Evolutionary conservation across 1,140 invertebrate genomes (phyloP), one percentile per base, ranked within the genome.

Genomic region (Drosophila navojoa): DNA sequence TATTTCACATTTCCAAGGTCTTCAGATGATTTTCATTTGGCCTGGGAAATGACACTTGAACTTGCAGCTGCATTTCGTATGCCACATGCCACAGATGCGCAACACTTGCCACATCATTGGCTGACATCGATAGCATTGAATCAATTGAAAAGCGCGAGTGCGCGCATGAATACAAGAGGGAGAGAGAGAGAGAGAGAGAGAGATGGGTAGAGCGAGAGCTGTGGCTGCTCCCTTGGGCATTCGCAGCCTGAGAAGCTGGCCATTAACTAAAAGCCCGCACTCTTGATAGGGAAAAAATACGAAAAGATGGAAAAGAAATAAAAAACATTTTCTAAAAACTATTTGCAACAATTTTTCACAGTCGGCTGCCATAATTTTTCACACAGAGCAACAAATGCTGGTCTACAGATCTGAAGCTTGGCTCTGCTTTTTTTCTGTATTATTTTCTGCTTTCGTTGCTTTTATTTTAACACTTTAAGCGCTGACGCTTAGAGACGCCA

Each of bases 321-420:
- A 71, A 79, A 81, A 80, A 80, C 82, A 87, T 87, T 87, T 82
- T 82, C 82, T 81, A 69, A 71, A 87, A 87, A 87, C 82, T 87
- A 89, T 87, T 87, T 87, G 84, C 82, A 82, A 87, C 82, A 87
- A 87, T 87, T 87, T 87, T 87, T 87, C 82, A 87, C 84, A 89
- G 82, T 89, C 82, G 81, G 67, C 84, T 87, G 82, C 79, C 82
- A 87, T 87, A 87, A 87, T 87, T 87, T 87, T 87, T 87, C 81
- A 85, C 81, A 85, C 76, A 85, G 45, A 49, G 59, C 68, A 58
- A 49, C 67, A 71, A 61, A 71, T 71, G 60, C 72, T 35, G 66
- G 29, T 42, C 16, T 42, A 25, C 35, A 72, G 69, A 66, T 62
- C 71, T 62, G 19, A 29, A 35, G 64, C 49, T 67, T 69, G n/a